These are phyloP conservation scores for Pterostichus niger DNA, from an alignment of 2,888 invertebrate genomes.

Conservation along the genomic window DNA sequence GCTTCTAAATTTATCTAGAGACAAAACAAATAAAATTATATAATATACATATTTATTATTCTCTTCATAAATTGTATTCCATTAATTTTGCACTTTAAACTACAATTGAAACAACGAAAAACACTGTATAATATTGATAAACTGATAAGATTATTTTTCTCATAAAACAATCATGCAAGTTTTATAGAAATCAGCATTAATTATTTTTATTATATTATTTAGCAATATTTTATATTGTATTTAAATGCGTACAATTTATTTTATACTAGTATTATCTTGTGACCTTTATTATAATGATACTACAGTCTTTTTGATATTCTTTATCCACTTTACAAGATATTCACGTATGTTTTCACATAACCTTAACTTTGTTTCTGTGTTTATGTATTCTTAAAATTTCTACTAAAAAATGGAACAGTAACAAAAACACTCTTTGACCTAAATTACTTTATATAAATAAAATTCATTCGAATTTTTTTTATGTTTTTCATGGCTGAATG, in stretches of 20 bases:
- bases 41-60: conserved; percentile 33
- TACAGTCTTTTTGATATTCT: not conserved
- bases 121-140: conserved; percentile 13
- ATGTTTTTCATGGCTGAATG: not conserved
- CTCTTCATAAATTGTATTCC: not conserved
- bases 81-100: conserved; percentile 25
- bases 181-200: too few species aligned
- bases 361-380: conserved; percentile 1
- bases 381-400: conserved; percentile 5
- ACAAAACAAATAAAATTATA: conserved; percentile 33
- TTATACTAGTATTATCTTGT: not conserved
- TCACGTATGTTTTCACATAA: not conserved
- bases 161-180: not conserved
- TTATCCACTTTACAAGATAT: not conserved
- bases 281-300: conserved; percentile 15
- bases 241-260: conserved; percentile 7
- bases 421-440: conserved; percentile 9
- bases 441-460: not conserved
- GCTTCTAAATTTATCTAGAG: conserved; percentile 15
- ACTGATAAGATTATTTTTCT: conserved; percentile 14
- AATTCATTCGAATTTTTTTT: not conserved
- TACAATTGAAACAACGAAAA: not conserved
- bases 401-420: not conserved
- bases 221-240: not conserved
- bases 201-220: too few species aligned